phyloP scores from a whole-genome alignment of 2,797 vertebrate genomes.

The Hyperoplus lanceolatus region DNA sequence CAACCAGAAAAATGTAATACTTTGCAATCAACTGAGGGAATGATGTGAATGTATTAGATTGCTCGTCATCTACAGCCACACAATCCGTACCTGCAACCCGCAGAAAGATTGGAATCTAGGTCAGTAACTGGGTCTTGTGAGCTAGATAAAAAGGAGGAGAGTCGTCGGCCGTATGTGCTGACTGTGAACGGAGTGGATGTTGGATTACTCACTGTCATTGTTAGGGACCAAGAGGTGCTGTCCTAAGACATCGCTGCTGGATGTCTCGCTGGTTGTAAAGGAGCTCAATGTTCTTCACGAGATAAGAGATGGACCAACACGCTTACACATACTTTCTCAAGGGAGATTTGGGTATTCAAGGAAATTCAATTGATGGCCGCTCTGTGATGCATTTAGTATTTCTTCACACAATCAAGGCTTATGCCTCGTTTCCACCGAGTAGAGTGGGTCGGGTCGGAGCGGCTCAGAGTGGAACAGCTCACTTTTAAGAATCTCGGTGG shows the following conservation, averaged over 20 bases:
- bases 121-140: conserved; percentile 35
- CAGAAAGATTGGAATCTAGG: conserved; percentile 35
- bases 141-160: not conserved
- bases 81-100: not conserved
- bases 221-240: not conserved
- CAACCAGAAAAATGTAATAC: not conserved
- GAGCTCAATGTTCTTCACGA: not conserved
- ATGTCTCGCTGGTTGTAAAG: not conserved
- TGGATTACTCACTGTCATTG: not conserved
- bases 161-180: not conserved
- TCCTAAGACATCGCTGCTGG: not conserved
- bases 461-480: too few species aligned
- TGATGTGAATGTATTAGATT: conserved; percentile 15
- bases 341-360: not conserved
- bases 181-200: not conserved
- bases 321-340: not conserved
- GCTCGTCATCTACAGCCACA: conserved; percentile 26
- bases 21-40: conserved; percentile 17
- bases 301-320: not conserved
- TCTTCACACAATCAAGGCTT: not conserved
- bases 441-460: too few species aligned
- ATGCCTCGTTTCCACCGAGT: not conserved
- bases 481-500: too few species aligned
- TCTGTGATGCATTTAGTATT: not conserved
- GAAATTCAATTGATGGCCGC: not conserved